phyloP scores from a whole-genome alignment of 2,113 vertebrate species.

The Platichthys stellatus region DNA sequence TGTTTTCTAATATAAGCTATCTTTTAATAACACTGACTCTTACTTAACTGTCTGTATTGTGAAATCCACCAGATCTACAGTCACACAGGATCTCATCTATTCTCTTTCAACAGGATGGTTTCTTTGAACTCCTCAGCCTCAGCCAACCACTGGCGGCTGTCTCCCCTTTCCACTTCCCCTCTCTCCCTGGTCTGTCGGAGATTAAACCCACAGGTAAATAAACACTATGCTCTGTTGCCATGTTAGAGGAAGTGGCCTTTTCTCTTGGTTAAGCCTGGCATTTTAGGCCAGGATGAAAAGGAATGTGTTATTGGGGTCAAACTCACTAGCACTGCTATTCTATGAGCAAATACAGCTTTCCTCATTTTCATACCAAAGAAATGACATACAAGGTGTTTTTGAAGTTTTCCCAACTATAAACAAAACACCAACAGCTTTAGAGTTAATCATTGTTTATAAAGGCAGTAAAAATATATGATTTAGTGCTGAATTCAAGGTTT shows the following conservation, averaged over 20 bases:
- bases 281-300: conserved; percentile 24
- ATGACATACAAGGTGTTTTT: not conserved
- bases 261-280: conserved; percentile 23
- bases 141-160: conserved; percentile 27
- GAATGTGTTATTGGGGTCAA: not conserved
- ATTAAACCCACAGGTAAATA: conserved; percentile 73
- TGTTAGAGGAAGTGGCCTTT: conserved; percentile 34
- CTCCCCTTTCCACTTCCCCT: conserved; percentile 39
- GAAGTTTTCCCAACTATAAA: no score
- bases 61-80: not conserved
- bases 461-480: not conserved
- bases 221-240: conserved; percentile 5
- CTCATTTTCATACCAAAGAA: not conserved
- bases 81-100: conserved; percentile 24
- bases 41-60: conserved; percentile 1
- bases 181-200: conserved; percentile 57
- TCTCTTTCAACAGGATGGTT: conserved; percentile 59
- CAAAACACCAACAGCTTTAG: no score
- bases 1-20: not conserved
- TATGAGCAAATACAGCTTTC: not conserved
- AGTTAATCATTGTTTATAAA: not conserved
- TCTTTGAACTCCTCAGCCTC: conserved; percentile 57
- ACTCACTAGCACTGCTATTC: not conserved
- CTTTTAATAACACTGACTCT: not conserved
- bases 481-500: not conserved